phyloP scores from a whole-genome alignment of 2,888 invertebrate genomes.

The Dicranocentrus wangi region DNA sequence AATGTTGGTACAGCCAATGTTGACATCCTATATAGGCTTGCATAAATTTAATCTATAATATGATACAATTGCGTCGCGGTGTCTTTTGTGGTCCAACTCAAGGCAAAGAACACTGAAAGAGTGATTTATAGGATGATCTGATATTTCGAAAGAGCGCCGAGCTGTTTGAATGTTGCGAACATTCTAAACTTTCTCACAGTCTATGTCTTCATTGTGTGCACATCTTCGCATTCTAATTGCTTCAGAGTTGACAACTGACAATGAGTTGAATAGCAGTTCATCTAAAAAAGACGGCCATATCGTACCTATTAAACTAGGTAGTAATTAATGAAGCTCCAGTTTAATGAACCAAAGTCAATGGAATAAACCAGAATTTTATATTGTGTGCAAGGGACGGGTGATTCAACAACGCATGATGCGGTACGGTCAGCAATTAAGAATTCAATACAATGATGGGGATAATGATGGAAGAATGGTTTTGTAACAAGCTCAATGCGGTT shows the following conservation, averaged over 20 bases:
- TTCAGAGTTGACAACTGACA: constrained; percentile 5
- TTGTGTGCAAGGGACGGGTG: constrained; percentile 9
- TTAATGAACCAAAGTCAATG: constrained; percentile 33
- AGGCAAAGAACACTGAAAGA: too few species aligned
- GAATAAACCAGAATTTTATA: constrained; percentile 21
- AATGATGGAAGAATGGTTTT: constrained; percentile 36
- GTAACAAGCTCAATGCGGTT: constrained; percentile 15
- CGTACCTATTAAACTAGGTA: not conserved
- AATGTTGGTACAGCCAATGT: too few species aligned
- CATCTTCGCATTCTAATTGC: not conserved
- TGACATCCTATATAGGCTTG: too few species aligned
- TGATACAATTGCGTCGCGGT: too few species aligned
- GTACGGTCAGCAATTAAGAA: constrained; percentile 26
- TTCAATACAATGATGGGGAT: constrained; percentile 30
- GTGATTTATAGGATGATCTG: too few species aligned
- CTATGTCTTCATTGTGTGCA: too few species aligned
- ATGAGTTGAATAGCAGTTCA: not conserved
- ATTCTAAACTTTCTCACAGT: too few species aligned
- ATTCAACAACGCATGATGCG: constrained; percentile 13
- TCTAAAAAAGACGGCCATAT: not conserved
- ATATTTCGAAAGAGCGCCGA: too few species aligned
- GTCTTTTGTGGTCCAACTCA: too few species aligned
- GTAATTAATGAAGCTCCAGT: constrained; percentile 49
- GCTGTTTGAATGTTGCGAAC: too few species aligned
- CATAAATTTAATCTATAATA: too few species aligned